Evolutionary conservation across 1,140 invertebrate genomes (phyloP), one percentile per base, ranked within the genome.

Genomic region (Nomia melanderi): DNA sequence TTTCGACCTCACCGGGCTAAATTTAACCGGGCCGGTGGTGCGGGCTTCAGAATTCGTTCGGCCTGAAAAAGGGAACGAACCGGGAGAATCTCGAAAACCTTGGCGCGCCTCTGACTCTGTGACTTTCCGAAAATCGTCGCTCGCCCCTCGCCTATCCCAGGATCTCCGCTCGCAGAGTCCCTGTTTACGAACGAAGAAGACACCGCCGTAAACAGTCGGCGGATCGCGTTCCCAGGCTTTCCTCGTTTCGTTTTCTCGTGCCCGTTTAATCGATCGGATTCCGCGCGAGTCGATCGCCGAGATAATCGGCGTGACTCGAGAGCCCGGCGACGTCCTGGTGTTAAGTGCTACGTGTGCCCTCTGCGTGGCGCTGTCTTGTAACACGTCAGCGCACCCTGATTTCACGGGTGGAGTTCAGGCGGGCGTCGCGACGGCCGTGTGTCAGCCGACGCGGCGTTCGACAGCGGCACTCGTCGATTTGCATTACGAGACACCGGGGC

Each of bases 281-380:
- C 63, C 66, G 14, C 23, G 70, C 82, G 77, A 67, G 77, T 66
- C 71, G 66, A 79, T 82, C 81, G 65, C 20, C 65, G 53, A 47
- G 56, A 70, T 70, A 75, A 71, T 77, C 65, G 53, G 73, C 71
- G 66, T 65, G 81, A 63, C 50, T 69, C 75, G 77, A 74, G 56
- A 82, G 76, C 64, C 44, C 67, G 62, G 31, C 70, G 73, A 78
- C 70, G 76, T 44, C 73, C 67, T 53, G 77, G 83, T 87, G 87
- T 88, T 88, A 88, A 88, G 76, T 85, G 84, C 73, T 73, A 82
- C 76, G 77, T 74, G 79, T 89, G 85, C 81, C 87, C 88, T 84
- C 83, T 87, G 86, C 88, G 85, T 88, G 59, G 59, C 78, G 72
- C 79, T 82, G 86, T 89, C 87, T 88, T 88, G 86, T 88, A 84